A percentile compares a stretch with the other conserved stretches of the same genome.
phyloP scores from a whole-genome alignment of 1,140 invertebrate species.

The Drosophila ercepeae region DNA sequence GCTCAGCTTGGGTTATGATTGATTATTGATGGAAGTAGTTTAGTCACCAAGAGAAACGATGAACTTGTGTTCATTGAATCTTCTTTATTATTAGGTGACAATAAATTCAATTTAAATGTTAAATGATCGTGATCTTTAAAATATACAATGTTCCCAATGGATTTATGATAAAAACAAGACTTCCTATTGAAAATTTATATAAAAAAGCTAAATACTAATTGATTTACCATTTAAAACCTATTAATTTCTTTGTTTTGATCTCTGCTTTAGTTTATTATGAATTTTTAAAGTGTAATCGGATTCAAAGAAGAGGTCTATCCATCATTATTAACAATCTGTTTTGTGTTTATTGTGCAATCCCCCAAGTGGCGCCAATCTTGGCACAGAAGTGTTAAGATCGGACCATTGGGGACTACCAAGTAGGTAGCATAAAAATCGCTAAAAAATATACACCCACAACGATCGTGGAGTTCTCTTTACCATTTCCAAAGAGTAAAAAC shows the following conservation, averaged over 20 bases:
- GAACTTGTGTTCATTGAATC: constrained; percentile 10
- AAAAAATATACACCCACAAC: constrained; percentile 12
- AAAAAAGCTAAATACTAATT: not conserved
- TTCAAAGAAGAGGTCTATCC: constrained; percentile 13
- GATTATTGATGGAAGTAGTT: not conserved
- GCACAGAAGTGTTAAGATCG: constrained; percentile 28
- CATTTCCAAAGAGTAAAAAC: not conserved
- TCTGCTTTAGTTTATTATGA: not conserved
- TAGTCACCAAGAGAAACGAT: constrained; percentile 20
- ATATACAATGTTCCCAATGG: not conserved
- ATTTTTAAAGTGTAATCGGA: not conserved
- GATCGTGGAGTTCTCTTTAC: constrained; percentile 3
- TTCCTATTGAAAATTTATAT: too few species aligned
- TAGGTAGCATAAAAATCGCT: constrained; percentile 21
- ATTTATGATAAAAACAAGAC: too few species aligned
- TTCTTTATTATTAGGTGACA: constrained; percentile 48
- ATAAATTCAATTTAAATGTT: constrained; percentile 55
- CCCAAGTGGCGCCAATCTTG: constrained; percentile 35
- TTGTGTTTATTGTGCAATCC: constrained; percentile 31
- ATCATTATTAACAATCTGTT: constrained; percentile 31
- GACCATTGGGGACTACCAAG: constrained; percentile 18
- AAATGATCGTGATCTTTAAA: constrained; percentile 25
- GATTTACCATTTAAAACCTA: too few species aligned
- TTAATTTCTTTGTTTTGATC: not conserved
- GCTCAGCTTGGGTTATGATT: not conserved